These are phyloP conservation scores for Typhlomys cinereus DNA, from an alignment of 2,113 vertebrate genomes.

Conservation along the genomic window DNA sequence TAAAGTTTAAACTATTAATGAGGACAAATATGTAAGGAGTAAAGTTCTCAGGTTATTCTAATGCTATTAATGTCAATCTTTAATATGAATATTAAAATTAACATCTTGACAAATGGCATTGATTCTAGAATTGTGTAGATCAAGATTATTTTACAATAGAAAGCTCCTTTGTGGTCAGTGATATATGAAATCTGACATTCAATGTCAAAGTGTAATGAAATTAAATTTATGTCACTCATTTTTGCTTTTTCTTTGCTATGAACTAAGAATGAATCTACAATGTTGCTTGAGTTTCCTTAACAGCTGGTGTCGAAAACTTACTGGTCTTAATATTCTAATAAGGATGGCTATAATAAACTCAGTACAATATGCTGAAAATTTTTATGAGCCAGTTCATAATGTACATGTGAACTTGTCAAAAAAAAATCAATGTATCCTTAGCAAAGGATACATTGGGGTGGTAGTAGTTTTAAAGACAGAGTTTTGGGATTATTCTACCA, in stretches of 20 bases:
- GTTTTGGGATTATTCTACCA: constrained; percentile 46
- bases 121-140: constrained; percentile 27
- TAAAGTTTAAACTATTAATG: constrained; percentile 30
- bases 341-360: constrained; percentile 46
- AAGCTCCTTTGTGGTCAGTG: constrained; percentile 56
- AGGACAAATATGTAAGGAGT: constrained; percentile 15
- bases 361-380: constrained; percentile 71
- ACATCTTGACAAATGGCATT: background rate
- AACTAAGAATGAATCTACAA: constrained; percentile 80
- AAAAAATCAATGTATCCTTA: constrained; percentile 40
- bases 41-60: constrained; percentile 31
- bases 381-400: constrained; percentile 70
- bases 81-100: constrained; percentile 22
- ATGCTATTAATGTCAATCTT: constrained; percentile 19
- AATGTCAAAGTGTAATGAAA: constrained; percentile 77
- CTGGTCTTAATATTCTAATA: constrained; percentile 76
- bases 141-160: constrained; percentile 55
- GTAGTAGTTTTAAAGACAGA: too few species aligned
- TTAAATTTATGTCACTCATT: constrained; percentile 68
- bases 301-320: constrained; percentile 82
- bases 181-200: constrained; percentile 62
- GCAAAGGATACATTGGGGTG: constrained; percentile 1
- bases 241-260: constrained; percentile 75
- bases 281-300: constrained; percentile 79
- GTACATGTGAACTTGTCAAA: constrained; percentile 52